phyloP scores from a whole-genome alignment of 2,113 vertebrate species.

The Actinemys pallida region DNA sequence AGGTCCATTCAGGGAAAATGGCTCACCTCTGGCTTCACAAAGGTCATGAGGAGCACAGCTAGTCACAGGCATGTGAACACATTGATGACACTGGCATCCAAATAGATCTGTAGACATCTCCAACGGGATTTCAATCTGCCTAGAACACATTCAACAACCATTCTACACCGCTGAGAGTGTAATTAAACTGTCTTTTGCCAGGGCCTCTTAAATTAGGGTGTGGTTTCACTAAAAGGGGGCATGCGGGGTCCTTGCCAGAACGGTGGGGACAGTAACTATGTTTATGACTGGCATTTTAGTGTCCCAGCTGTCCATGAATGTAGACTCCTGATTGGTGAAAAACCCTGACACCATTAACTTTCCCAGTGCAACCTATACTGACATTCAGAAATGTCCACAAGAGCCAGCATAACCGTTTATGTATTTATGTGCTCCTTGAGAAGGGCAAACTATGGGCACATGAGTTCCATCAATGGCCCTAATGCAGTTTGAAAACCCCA shows the following conservation, averaged over 20 bases:
- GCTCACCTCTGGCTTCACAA: neutral
- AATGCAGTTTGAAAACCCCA: neutral
- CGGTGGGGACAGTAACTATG: neutral
- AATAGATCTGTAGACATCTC: no score
- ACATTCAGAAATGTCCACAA: neutral
- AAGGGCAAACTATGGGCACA: neutral
- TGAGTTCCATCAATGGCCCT: neutral
- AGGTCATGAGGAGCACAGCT: neutral
- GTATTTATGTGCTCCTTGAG: neutral
- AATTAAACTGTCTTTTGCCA: no score
- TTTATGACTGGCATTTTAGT: neutral
- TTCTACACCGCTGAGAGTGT: neutral
- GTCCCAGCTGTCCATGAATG: neutral
- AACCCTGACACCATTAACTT: neutral
- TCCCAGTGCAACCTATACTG: neutral
- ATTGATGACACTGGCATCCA: neutral
- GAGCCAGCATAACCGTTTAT: neutral
- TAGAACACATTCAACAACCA: neutral
- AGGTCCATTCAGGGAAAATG: neutral
- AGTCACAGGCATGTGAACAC: neutral
- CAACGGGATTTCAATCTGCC: neutral
- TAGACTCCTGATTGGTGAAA: neutral
- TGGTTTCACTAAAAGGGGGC: neutral
- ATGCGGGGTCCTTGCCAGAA: neutral
- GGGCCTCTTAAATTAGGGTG: neutral